Evolutionary conservation across 2,888 invertebrate genomes (phyloP).

Genomic region (Slavum lentiscoides): DNA sequence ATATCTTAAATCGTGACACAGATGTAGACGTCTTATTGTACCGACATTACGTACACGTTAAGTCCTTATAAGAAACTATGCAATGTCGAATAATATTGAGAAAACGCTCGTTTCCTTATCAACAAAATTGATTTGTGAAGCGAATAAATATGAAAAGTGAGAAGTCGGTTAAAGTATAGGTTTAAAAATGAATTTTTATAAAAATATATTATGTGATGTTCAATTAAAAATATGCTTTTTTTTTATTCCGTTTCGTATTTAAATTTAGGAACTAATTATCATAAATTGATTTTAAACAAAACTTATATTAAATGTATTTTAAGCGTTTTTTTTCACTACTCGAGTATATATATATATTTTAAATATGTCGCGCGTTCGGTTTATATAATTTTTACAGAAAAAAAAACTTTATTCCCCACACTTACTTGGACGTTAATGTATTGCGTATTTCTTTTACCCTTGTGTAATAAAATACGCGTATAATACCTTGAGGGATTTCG

Average conservation of each 20-base stretch:
- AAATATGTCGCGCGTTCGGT: neutral
- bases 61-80: too few relatives aligned
- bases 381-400: neutral
- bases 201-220: neutral
- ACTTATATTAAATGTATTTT: neutral
- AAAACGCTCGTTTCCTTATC: too few relatives aligned
- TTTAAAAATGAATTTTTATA: neutral
- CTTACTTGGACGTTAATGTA: constrained; percentile 3
- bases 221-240: neutral
- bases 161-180: neutral
- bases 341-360: constrained; percentile 12
- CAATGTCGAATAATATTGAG: too few relatives aligned
- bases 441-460: constrained; percentile 2
- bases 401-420: constrained; percentile 3
- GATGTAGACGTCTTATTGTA: too few relatives aligned
- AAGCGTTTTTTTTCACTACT: neutral
- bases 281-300: constrained; percentile 3
- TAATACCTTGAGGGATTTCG: constrained; percentile 37
- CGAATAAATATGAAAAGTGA: too few relatives aligned
- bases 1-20: too few relatives aligned
- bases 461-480: constrained; percentile 20
- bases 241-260: neutral
- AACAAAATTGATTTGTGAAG: too few relatives aligned
- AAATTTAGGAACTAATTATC: neutral
- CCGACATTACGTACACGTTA: too few relatives aligned